phyloP scores from a whole-genome alignment of 1,140 invertebrate genomes.

The Cotesia glomerata region DNA sequence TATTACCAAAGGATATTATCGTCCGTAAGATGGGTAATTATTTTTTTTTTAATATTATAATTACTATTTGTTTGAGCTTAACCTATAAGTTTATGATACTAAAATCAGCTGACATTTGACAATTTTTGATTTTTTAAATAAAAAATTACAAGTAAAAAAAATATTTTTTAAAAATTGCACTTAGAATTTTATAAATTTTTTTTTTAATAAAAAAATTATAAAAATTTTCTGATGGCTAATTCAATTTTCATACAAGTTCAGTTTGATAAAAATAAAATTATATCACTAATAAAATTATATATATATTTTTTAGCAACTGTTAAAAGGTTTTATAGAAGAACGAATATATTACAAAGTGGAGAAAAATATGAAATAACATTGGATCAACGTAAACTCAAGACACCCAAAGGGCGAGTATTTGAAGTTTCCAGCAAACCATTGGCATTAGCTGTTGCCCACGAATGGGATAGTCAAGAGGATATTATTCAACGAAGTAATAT shows the following conservation, averaged over 20 bases:
- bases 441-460: constrained; percentile 86
- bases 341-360: constrained; percentile 69
- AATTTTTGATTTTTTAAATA: too few relatives aligned
- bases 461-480: constrained; percentile 89
- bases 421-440: constrained; percentile 84
- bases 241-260: too few relatives aligned
- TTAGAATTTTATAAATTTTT: too few relatives aligned
- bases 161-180: too few relatives aligned
- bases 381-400: constrained; percentile 87
- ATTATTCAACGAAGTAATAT: constrained; percentile 80
- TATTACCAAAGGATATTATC: constrained; percentile 18
- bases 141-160: too few relatives aligned
- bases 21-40: constrained; percentile 25
- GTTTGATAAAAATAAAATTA: too few relatives aligned
- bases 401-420: constrained; percentile 81
- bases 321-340: constrained; percentile 76
- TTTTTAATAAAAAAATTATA: too few relatives aligned
- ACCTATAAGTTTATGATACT: constrained; percentile 10
- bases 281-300: neutral
- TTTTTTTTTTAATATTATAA: neutral
- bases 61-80: constrained; percentile 6
- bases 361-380: constrained; percentile 77
- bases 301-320: constrained; percentile 54
- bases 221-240: too few relatives aligned
- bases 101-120: neutral